Evolutionary conservation across 1,140 invertebrate species (phyloP).

Genomic region (Ptiloglossa arizonensis): DNA sequence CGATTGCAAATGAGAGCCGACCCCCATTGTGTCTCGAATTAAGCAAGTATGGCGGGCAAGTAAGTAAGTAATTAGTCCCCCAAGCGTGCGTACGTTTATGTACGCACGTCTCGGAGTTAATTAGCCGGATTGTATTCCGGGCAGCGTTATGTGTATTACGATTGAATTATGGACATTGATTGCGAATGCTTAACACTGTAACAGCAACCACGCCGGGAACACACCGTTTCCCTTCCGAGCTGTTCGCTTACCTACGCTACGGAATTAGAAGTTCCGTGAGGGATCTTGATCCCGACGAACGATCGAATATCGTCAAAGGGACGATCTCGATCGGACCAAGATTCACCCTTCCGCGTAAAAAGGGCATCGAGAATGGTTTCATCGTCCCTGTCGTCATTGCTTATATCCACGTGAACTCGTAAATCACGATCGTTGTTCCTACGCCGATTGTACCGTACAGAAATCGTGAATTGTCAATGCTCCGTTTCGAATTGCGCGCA

Average conservation of each 20-base stretch:
- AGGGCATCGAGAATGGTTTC: no score
- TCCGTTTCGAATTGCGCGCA: no score
- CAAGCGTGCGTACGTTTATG: slow-evolving; percentile 55
- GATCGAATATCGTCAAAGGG: no score
- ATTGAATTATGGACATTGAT: slow-evolving; percentile 60
- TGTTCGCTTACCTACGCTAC: not conserved
- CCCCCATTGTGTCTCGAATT: slow-evolving; percentile 58
- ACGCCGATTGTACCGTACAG: no score
- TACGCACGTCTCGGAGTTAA: slow-evolving; percentile 58
- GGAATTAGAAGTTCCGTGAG: not conserved
- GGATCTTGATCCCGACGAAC: no score
- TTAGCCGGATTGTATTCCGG: slow-evolving; percentile 54
- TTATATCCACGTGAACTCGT: no score
- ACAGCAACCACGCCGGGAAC: slow-evolving; percentile 5
- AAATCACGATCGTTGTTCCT: no score
- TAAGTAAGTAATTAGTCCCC: slow-evolving; percentile 60
- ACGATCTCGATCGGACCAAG: no score
- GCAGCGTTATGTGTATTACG: slow-evolving; percentile 47
- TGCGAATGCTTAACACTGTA: slow-evolving; percentile 39
- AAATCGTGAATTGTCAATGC: no score
- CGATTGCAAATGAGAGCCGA: slow-evolving; percentile 60
- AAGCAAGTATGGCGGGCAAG: slow-evolving; percentile 58
- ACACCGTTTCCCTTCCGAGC: not conserved
- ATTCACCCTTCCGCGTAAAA: no score
- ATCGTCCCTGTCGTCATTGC: no score